Evolutionary conservation across 2,888 invertebrate species (phyloP).

Genomic region (Nineta flava): DNA sequence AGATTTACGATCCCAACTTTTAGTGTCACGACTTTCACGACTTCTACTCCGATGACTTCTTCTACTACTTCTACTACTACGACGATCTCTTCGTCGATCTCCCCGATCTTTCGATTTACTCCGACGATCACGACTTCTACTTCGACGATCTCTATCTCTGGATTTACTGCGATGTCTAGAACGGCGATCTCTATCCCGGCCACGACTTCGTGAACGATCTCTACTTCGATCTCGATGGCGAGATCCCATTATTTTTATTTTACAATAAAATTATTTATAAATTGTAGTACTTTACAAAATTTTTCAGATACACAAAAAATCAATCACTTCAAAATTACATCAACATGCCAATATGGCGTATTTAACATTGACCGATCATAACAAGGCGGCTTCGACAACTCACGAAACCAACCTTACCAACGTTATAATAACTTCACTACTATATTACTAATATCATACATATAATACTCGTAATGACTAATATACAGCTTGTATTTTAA

Average conservation of each 20-base stretch:
- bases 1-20: constrained; percentile 12
- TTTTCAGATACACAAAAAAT: not conserved
- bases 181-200: constrained; percentile 15
- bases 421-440: no score
- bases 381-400: no score
- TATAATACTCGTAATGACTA: no score
- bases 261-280: not conserved
- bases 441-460: no score
- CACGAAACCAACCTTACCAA: not conserved
- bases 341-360: not conserved
- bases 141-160: constrained; percentile 14
- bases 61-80: constrained; percentile 9
- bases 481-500: no score
- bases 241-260: constrained; percentile 32
- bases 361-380: not conserved
- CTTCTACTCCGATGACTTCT: constrained; percentile 14
- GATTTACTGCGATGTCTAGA: constrained; percentile 2
- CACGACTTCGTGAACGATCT: constrained; percentile 24
- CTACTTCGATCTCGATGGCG: constrained; percentile 36
- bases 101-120: constrained; percentile 22
- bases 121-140: constrained; percentile 13
- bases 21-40: constrained; percentile 12
- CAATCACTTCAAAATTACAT: not conserved
- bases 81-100: constrained; percentile 22
- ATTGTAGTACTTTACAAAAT: not conserved